phyloP scores from a whole-genome alignment of 2,113 vertebrate species.

The Tragulus kanchil region DNA sequence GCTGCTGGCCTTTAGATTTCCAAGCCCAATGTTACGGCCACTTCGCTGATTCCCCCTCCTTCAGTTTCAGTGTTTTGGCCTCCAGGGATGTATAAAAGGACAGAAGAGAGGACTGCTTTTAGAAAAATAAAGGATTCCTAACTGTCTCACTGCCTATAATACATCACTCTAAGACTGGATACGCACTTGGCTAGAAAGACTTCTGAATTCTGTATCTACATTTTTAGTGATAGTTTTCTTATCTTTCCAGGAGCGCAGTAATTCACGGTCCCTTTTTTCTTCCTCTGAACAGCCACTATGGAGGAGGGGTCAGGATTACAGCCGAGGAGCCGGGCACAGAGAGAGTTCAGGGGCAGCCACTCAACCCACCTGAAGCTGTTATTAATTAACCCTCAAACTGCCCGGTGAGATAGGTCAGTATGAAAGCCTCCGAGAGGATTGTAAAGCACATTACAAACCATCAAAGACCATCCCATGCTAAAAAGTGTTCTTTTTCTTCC shows the following conservation, averaged over 20 bases:
- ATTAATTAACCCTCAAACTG: conserved; percentile 76
- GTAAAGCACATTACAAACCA: conserved; percentile 33
- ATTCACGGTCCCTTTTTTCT: conserved; percentile 71
- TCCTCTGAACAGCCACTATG: conserved; percentile 75
- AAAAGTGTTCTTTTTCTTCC: not conserved
- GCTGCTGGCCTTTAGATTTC: not conserved
- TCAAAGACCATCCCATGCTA: not conserved
- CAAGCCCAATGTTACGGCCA: not conserved
- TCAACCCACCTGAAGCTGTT: conserved; percentile 64
- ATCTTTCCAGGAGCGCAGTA: conserved; percentile 48
- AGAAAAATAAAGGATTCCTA: not conserved
- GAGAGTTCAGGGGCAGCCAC: conserved; percentile 70
- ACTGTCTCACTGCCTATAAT: not conserved
- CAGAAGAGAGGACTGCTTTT: not conserved
- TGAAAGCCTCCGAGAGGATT: conserved; percentile 40
- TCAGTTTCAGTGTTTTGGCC: not conserved
- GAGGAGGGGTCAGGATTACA: conserved; percentile 77
- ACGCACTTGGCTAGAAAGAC: not conserved
- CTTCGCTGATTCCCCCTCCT: not conserved
- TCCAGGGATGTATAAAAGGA: not conserved
- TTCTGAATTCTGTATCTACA: not conserved
- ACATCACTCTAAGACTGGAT: not conserved
- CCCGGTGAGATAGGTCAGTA: conserved; percentile 77
- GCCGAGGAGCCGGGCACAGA: conserved; percentile 65
- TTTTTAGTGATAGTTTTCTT: not conserved